Evolutionary conservation across 2,888 invertebrate species (phyloP), one percentile per base, ranked within the genome.

Genomic region (Encarsia formosa): DNA sequence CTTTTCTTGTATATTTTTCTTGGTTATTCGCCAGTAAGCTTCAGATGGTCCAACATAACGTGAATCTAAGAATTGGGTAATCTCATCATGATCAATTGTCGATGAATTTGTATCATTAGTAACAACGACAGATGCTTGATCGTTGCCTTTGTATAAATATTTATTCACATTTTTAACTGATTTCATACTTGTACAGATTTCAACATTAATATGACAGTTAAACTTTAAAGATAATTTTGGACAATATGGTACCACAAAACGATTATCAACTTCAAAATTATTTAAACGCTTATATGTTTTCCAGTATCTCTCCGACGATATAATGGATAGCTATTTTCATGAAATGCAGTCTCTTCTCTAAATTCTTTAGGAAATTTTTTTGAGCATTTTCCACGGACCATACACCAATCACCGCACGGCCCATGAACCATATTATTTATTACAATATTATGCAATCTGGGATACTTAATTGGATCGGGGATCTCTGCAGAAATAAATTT

Each of bases 341-440:
- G 53, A 32, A 57, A 54, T 23, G 48, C 57, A 38, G 61, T 65
- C 41, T 59, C 54, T 29, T 58, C 53, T n/a, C 39, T 44, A 40
- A 64, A 65, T 42, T 45, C 5, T 59, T 65, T 67, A 13, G 63
- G 61, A 49, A 51, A 64, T 38, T 53, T 35, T 54, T 65, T 64
- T 11, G 55, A 46, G 26, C 61, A 63, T 56, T 59, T 59, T 15
- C 57, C 56, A 37, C 62, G 50, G 44, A 61, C 42, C 26, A 40
- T 39, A 23, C 48, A 39, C 60, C 61, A 62, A 42, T 52, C 47
- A 6, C 67, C 66, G 58, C 69, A 71, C 49, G 70, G 66, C 46
- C 69, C 67, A 61, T 75, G 68, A 49, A 70, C 63, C 69, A 74
- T 70, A 49, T 64, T 48, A 39, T 56, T 49, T 34, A 50, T 34